These are phyloP conservation scores for Epinephelus moara DNA, from an alignment of 2,113 vertebrate species.

Conservation along the genomic window DNA sequence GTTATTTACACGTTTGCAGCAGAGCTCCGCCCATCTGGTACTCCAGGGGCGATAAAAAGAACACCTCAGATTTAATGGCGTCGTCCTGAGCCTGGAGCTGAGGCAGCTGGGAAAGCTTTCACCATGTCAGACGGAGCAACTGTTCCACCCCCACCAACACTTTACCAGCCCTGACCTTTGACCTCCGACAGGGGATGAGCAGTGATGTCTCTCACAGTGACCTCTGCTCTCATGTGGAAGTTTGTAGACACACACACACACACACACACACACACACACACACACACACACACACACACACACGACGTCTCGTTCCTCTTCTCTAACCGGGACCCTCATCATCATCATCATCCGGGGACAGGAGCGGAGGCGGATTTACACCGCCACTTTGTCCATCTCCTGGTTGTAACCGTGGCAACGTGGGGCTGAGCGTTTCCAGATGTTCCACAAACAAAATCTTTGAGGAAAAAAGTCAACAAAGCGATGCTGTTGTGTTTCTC, in stretches of 20 bases:
- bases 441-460: constrained; percentile 24
- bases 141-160: constrained; percentile 40
- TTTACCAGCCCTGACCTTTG: constrained; percentile 48
- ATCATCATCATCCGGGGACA: not conserved
- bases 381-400: not conserved
- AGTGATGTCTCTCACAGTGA: constrained; percentile 9
- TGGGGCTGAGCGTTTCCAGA: constrained; percentile 51
- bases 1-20: not conserved
- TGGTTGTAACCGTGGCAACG: not conserved
- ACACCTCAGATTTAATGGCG: constrained; percentile 15
- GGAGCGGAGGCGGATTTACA: constrained; percentile 16
- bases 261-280: not conserved
- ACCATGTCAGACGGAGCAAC: constrained; percentile 26
- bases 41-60: constrained; percentile 10
- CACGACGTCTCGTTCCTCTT: not conserved
- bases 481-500: constrained; percentile 15
- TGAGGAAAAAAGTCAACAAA: constrained; percentile 13
- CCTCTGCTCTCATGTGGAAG: constrained; percentile 31
- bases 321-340: constrained; percentile 3
- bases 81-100: constrained; percentile 18
- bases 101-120: constrained; percentile 61
- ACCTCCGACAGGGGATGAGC: constrained; percentile 50
- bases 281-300: not conserved
- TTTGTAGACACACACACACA: constrained; percentile 9
- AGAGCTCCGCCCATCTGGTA: not conserved